phyloP scores from a whole-genome alignment of 2,888 invertebrate species.

The Penaeus monodon region DNA sequence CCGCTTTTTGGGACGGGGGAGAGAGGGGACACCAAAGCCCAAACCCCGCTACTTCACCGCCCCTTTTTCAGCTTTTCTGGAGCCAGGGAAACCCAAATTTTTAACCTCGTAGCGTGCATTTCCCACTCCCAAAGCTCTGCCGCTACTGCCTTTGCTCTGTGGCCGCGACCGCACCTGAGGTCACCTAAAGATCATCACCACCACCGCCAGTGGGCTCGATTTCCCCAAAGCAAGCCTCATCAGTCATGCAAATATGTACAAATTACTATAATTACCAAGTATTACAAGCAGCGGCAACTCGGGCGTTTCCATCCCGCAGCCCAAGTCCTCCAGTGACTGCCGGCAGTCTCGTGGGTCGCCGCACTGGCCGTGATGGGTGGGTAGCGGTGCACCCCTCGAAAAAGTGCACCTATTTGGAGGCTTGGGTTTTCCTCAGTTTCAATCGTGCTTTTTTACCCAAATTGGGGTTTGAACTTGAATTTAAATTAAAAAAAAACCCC shows the following conservation, averaged over 20 bases:
- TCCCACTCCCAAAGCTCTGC: not conserved
- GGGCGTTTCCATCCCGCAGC: slow-evolving; percentile 11
- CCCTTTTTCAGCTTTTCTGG: slow-evolving; percentile 1
- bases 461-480: slow-evolving; percentile 62
- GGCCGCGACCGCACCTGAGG: slow-evolving; percentile 33
- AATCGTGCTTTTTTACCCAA: slow-evolving; percentile 63
- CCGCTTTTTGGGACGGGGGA: slow-evolving; percentile 63
- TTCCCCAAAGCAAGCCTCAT: slow-evolving; percentile 44
- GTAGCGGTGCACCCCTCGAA: slow-evolving; percentile 48
- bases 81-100: no score
- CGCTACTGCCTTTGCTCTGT: slow-evolving; percentile 21
- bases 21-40: slow-evolving; percentile 45
- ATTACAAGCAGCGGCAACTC: slow-evolving; percentile 18
- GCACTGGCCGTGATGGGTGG: slow-evolving; percentile 54
- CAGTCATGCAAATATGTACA: slow-evolving; percentile 49
- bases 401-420: slow-evolving; percentile 61
- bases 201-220: slow-evolving; percentile 47
- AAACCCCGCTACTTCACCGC: slow-evolving; percentile 34
- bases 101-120: not conserved
- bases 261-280: slow-evolving; percentile 17
- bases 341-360: slow-evolving; percentile 46
- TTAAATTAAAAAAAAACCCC: slow-evolving; percentile 48
- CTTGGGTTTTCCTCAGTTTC: slow-evolving; percentile 59
- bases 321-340: slow-evolving; percentile 34
- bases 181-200: slow-evolving; percentile 38